Conservation (phyloP, 2,888 invertebrate species). For the Stegana nigrithorax region DNA sequence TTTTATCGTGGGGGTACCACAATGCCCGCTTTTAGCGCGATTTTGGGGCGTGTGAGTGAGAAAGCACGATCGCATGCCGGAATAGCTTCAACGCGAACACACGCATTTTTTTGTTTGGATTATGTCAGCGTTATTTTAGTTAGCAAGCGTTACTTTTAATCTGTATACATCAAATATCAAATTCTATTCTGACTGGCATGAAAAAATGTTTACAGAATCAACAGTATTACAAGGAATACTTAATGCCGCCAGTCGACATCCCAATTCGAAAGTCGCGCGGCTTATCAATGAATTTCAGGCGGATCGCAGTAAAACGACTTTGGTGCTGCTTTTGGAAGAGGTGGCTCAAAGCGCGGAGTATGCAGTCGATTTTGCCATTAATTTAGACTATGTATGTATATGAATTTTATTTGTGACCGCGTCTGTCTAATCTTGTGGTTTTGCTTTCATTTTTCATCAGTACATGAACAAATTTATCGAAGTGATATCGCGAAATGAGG, state of each 20-base stretch:
- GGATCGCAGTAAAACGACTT: constrained; percentile 43
- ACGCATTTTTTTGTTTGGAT: constrained; percentile 36
- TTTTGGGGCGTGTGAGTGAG: too few relatives aligned
- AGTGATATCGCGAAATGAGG: not conserved
- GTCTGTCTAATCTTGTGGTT: constrained; percentile 52
- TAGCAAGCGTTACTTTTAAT: not conserved
- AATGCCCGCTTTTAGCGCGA: too few relatives aligned
- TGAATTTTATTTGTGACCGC: constrained; percentile 44
- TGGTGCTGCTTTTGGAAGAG: constrained; percentile 57
- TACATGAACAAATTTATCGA: not conserved
- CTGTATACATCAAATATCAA: too few relatives aligned
- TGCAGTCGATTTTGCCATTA: constrained; percentile 56
- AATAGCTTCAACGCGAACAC: too few relatives aligned
- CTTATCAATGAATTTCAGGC: constrained; percentile 51
- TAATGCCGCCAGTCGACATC: constrained; percentile 47
- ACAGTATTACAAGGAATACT: constrained; percentile 32
- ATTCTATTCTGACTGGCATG: too few relatives aligned
- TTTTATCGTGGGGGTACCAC: too few relatives aligned
- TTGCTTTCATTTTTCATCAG: constrained; percentile 11
- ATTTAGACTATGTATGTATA: constrained; percentile 59
- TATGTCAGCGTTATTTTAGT: constrained; percentile 49
- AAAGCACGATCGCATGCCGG: too few relatives aligned
- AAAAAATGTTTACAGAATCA: too few relatives aligned
- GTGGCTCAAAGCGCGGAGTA: constrained; percentile 59
- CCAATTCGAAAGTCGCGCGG: constrained; percentile 56